phyloP scores from a whole-genome alignment of 1,140 invertebrate genomes.

The Bombus terrestris region DNA sequence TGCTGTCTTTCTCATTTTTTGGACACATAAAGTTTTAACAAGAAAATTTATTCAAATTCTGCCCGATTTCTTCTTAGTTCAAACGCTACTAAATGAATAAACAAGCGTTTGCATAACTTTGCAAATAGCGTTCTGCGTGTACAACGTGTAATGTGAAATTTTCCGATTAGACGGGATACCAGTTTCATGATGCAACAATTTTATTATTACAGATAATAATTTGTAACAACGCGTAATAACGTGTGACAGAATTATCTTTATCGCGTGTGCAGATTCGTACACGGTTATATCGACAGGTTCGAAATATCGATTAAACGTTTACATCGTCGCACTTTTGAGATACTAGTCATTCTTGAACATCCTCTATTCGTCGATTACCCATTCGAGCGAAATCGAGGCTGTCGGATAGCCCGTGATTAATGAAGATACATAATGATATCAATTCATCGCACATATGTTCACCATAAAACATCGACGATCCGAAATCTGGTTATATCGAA shows the following conservation, averaged over 20 bases:
- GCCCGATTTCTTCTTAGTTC: neutral
- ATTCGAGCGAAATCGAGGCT: slow-evolving; percentile 12
- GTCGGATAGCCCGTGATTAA: slow-evolving; percentile 50
- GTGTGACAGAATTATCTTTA: neutral
- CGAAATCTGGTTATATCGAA: neutral
- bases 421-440: slow-evolving; percentile 50
- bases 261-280: neutral
- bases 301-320: neutral
- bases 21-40: neutral
- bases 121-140: no score
- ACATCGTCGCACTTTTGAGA: neutral
- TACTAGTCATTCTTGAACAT: neutral
- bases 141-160: no score
- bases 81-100: neutral
- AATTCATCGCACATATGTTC: slow-evolving; percentile 27
- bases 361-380: slow-evolving; percentile 11
- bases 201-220: neutral
- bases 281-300: neutral
- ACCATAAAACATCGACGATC: slow-evolving; percentile 1
- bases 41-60: neutral
- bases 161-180: neutral
- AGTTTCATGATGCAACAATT: neutral
- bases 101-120: neutral
- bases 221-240: neutral
- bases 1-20: neutral